phyloP scores from a whole-genome alignment of 2,113 vertebrate species.

The Prolemur simus region DNA sequence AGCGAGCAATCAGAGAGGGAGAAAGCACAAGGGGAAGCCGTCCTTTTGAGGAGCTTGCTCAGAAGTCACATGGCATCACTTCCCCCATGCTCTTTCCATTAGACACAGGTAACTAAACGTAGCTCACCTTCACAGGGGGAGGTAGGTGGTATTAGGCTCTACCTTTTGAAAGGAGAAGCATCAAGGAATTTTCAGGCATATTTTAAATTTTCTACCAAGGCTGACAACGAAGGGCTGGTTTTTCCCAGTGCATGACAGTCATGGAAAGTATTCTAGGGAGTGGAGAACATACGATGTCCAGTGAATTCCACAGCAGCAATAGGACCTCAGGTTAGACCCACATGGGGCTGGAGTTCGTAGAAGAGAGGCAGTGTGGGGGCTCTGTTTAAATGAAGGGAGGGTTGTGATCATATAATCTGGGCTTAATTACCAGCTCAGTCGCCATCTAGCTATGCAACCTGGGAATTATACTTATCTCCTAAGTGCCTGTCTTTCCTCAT shows the following conservation, averaged over 20 bases:
- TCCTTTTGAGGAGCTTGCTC: not conserved
- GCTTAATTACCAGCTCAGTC: not conserved
- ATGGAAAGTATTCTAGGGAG: not conserved
- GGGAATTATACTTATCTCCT: not conserved
- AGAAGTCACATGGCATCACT: not conserved
- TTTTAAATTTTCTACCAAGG: not conserved
- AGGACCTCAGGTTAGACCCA: not conserved
- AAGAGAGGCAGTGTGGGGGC: not conserved
- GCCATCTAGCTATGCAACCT: not conserved
- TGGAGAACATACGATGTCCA: not conserved
- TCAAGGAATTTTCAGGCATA: not conserved
- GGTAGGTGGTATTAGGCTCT: not conserved
- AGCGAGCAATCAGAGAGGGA: not conserved
- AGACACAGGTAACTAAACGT: not conserved
- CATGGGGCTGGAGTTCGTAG: not conserved
- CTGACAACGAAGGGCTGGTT: not conserved
- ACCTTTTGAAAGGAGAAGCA: not conserved
- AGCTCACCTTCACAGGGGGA: not conserved
- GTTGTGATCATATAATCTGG: not conserved
- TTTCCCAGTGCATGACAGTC: not conserved
- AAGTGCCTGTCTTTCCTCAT: not conserved
- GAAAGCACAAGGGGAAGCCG: not conserved
- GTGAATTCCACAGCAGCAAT: not conserved
- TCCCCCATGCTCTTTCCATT: not conserved
- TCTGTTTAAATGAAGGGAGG: not conserved